These are phyloP conservation scores for Istiophorus platypterus DNA, from an alignment of 2,113 vertebrate species.

Conservation along the genomic window DNA sequence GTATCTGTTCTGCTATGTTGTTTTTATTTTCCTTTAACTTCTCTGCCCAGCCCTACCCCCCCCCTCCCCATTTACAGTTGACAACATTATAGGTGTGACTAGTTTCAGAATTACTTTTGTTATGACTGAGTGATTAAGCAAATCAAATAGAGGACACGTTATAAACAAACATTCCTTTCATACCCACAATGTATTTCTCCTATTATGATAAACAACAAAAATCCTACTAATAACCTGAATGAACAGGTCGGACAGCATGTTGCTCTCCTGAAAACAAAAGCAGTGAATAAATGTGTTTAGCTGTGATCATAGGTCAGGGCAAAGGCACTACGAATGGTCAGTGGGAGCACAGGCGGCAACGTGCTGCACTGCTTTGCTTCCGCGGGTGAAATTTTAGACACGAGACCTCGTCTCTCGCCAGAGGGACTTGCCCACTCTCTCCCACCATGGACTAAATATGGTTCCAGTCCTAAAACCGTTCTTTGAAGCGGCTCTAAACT, in stretches of 20 bases:
- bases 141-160: not conserved
- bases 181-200: not conserved
- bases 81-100: not conserved
- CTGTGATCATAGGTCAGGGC: constrained; percentile 45
- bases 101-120: not conserved
- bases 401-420: not conserved
- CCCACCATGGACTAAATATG: not conserved
- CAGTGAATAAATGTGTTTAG: too few species aligned
- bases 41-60: constrained; percentile 1
- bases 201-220: not conserved
- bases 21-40: not conserved
- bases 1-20: not conserved
- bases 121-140: not conserved
- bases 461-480: not conserved
- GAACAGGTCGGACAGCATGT: not conserved
- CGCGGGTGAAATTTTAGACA: constrained; percentile 28
- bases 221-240: not conserved
- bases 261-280: constrained; percentile 9
- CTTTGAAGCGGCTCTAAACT: not conserved
- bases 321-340: constrained; percentile 16
- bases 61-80: constrained; percentile 27
- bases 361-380: constrained; percentile 37
- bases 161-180: not conserved
- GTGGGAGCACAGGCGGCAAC: constrained; percentile 20
- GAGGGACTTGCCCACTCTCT: not conserved